phyloP scores from a whole-genome alignment of 37 sponge, comb jelly and placozoan species.

The Lycopodina hypogea region DNA sequence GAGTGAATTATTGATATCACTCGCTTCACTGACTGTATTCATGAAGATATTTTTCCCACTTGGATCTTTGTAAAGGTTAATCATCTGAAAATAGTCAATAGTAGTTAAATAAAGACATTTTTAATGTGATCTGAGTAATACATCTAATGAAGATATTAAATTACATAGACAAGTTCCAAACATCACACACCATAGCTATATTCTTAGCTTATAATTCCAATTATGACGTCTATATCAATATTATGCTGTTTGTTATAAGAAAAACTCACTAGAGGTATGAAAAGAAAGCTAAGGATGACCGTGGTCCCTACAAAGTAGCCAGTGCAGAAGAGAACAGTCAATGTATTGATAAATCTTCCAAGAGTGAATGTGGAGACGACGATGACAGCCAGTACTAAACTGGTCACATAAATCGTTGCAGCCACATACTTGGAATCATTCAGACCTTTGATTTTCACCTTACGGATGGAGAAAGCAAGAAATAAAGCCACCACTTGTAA shows the following conservation, averaged over 20 bases:
- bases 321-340: slow-evolving; percentile 12
- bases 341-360: slow-evolving; percentile 14
- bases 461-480: slow-evolving; percentile 51
- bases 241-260: too few species aligned
- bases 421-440: slow-evolving; percentile 50
- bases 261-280: slow-evolving; percentile 39
- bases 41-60: slow-evolving; percentile 20
- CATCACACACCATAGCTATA: too few species aligned
- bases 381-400: slow-evolving; percentile 32
- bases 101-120: not conserved
- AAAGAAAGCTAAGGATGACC: slow-evolving; percentile 35
- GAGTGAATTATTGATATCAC: not conserved
- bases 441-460: slow-evolving; percentile 59
- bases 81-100: slow-evolving; percentile 25
- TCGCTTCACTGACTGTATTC: not conserved
- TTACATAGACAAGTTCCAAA: too few species aligned
- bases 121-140: too few species aligned
- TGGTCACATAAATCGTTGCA: slow-evolving; percentile 48
- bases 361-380: slow-evolving; percentile 28
- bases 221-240: too few species aligned
- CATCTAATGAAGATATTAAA: too few species aligned
- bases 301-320: slow-evolving; percentile 28
- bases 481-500: slow-evolving; percentile 43
- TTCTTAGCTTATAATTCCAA: too few species aligned
- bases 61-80: slow-evolving; percentile 36